These are phyloP conservation scores for Himalopsyche phryganea DNA, from an alignment of 1,140 invertebrate species.

Conservation along the genomic window DNA sequence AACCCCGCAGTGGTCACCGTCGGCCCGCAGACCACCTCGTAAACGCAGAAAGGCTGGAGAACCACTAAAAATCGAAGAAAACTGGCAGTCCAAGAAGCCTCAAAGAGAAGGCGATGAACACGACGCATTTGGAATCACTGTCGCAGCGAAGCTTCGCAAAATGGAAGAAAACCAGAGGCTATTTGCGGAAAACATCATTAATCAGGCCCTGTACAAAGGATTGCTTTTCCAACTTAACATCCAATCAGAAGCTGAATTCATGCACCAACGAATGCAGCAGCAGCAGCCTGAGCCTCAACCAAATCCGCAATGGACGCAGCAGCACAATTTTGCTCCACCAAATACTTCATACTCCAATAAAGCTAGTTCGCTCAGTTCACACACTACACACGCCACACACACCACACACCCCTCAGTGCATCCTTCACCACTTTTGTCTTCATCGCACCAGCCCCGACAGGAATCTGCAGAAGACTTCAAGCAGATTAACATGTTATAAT, in stretches of 20 bases:
- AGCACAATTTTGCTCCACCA: conserved; percentile 5
- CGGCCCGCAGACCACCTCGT: conserved; percentile 23
- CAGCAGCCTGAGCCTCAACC: conserved; percentile 8
- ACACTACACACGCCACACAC: no score
- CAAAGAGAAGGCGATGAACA: conserved; percentile 25
- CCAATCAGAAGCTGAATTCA: conserved; percentile 18
- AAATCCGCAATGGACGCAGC: conserved; percentile 9
- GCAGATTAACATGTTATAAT: conserved; percentile 8
- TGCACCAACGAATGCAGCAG: conserved; percentile 4
- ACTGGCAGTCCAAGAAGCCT: neutral
- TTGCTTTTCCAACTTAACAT: conserved; percentile 23
- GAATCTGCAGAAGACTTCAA: conserved; percentile 19
- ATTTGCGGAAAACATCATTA: conserved; percentile 33
- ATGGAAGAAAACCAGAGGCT: conserved; percentile 35
- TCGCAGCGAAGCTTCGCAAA: conserved; percentile 33
- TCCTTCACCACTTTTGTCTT: no score
- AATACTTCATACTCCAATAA: conserved; percentile 4
- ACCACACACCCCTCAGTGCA: no score
- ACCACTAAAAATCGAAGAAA: neutral
- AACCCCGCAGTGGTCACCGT: conserved; percentile 20
- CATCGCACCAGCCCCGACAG: conserved; percentile 4
- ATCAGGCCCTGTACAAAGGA: conserved; percentile 27
- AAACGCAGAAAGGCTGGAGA: conserved; percentile 11
- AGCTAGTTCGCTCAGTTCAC: neutral
- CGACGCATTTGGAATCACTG: conserved; percentile 32